Conservation (phyloP, 2,888 invertebrate genomes). For the Meghimatium bilineatum region DNA sequence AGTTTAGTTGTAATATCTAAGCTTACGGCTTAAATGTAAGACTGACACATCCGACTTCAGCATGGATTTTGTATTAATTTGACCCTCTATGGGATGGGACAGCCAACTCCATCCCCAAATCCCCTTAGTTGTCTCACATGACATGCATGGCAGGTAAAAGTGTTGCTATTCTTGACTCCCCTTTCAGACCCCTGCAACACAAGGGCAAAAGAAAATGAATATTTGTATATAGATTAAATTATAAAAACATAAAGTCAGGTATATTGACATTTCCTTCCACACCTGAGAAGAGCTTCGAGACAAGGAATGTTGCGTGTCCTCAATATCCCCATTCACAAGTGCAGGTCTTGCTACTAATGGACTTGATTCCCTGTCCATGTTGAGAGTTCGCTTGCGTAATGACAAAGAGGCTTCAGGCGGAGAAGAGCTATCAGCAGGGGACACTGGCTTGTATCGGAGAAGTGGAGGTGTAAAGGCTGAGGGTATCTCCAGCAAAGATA, state of each 20-base stretch:
- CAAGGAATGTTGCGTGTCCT: background rate
- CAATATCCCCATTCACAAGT: conserved; percentile 14
- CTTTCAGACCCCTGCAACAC: no score
- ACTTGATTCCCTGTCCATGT: conserved; percentile 48
- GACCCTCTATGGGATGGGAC: no score
- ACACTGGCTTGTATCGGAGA: conserved; percentile 57
- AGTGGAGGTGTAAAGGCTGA: conserved; percentile 68
- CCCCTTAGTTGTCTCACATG: no score
- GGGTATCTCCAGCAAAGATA: conserved; percentile 45
- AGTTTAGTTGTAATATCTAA: no score
- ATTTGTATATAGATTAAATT: background rate
- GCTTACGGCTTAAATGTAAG: no score
- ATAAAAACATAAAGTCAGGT: background rate
- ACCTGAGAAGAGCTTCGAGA: conserved; percentile 35
- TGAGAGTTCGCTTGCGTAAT: conserved; percentile 53
- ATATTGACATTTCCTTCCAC: background rate
- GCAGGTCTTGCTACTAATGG: conserved; percentile 51
- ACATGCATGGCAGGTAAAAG: no score
- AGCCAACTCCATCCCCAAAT: no score
- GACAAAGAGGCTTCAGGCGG: conserved; percentile 48
- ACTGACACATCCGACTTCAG: no score
- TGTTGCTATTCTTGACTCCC: no score
- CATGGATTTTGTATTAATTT: no score
- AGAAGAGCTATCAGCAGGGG: conserved; percentile 56
- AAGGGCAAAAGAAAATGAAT: background rate